A percentile compares a stretch with the other conserved stretches of the same genome.
These are phyloP conservation scores for Phortica okadai DNA, from an alignment of 2,888 invertebrate genomes.

Conservation along the genomic window DNA sequence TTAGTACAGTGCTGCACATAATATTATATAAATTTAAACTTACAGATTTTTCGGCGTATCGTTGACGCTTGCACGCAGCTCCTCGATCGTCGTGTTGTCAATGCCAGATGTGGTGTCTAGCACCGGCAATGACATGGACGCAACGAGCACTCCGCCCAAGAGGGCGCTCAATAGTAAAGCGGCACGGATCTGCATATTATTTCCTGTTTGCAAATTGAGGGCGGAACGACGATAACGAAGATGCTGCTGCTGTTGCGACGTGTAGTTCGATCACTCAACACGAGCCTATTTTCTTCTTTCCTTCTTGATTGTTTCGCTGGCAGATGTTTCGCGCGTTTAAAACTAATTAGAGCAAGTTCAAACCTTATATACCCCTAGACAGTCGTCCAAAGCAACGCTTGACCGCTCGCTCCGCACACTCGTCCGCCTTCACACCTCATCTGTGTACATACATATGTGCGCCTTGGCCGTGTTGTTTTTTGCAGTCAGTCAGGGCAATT, in stretches of 20 bases:
- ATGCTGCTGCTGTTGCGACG: conserved; percentile 24
- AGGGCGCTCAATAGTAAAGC: conserved; percentile 61
- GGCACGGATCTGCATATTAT: conserved; percentile 57
- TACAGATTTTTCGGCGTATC: conserved; percentile 74
- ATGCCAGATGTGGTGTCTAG: conserved; percentile 64
- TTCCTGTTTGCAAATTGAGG: not conserved
- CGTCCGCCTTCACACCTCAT: not conserved
- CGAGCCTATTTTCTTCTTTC: not conserved
- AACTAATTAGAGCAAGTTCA: conserved; percentile 59
- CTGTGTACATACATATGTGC: not conserved
- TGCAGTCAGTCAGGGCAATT: conserved; percentile 46
- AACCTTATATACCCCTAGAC: conserved; percentile 33
- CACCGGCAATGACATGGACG: conserved; percentile 65
- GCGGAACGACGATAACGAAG: conserved; percentile 19
- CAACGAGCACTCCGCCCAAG: conserved; percentile 61
- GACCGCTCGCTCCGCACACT: not conserved
- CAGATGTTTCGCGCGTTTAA: conserved; percentile 59
- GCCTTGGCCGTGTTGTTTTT: conserved; percentile 17
- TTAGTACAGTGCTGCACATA: not conserved
- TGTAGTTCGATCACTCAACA: not conserved
- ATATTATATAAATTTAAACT: conserved; percentile 46
- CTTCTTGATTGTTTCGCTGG: conserved; percentile 44
- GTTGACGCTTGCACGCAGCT: conserved; percentile 64
- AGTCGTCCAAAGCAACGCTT: conserved; percentile 38
- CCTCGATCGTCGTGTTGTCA: conserved; percentile 71